Evolutionary conservation across 2,113 vertebrate genomes (phyloP).

Genomic region (Pachyramphus minor): DNA sequence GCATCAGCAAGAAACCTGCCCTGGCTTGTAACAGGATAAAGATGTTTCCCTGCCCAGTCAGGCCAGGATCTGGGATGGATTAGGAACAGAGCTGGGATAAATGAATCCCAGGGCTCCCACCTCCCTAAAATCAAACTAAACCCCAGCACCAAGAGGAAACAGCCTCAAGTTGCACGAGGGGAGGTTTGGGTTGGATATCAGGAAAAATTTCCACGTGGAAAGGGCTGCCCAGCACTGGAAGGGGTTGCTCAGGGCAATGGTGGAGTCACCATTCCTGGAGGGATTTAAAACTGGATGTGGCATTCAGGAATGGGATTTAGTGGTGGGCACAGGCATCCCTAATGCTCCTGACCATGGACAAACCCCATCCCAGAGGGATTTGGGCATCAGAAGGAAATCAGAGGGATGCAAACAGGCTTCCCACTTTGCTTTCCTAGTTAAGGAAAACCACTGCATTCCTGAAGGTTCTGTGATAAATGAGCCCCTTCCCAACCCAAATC

Average conservation of each 20-base stretch:
- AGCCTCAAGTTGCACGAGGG: neutral
- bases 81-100: neutral
- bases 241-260: neutral
- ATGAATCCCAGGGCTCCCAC: neutral
- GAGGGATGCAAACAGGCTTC: neutral
- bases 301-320: neutral
- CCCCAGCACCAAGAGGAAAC: neutral
- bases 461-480: neutral
- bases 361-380: neutral
- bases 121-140: neutral
- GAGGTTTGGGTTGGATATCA: neutral
- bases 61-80: neutral
- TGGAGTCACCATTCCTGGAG: neutral
- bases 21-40: neutral
- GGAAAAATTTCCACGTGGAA: neutral
- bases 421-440: neutral
- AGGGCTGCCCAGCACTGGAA: neutral
- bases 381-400: neutral
- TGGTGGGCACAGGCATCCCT: neutral
- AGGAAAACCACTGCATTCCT: neutral
- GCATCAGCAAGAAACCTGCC: conserved; percentile 20
- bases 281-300: neutral
- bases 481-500: neutral
- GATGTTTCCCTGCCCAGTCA: neutral
- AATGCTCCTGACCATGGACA: neutral